These are phyloP conservation scores for Hystrix cristata DNA, from an alignment of 2,113 vertebrate species.

Conservation along the genomic window DNA sequence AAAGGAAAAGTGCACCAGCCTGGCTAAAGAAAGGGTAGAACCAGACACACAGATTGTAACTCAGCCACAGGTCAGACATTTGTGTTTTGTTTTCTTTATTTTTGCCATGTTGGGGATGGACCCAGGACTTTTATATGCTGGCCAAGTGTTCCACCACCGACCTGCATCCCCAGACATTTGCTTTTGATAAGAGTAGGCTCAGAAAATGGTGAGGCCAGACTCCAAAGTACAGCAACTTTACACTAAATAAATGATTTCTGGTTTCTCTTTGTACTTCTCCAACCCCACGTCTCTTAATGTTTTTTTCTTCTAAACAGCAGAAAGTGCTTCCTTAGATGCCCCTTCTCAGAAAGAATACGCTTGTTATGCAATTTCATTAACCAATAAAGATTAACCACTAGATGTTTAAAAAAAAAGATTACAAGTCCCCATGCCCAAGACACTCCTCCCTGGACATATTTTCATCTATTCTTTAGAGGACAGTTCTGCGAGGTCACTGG, in stretches of 20 bases:
- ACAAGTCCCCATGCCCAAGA: neutral
- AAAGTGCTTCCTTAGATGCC: neutral
- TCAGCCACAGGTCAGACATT: no score
- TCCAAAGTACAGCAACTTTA: neutral
- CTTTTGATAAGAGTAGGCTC: neutral
- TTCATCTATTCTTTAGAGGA: neutral
- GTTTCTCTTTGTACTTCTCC: neutral
- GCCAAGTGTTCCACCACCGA: neutral
- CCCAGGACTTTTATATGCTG: neutral
- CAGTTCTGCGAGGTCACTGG: neutral
- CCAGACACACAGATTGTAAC: neutral
- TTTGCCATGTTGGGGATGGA: neutral
- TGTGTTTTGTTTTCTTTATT: neutral
- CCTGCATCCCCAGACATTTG: neutral
- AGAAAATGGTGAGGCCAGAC: neutral
- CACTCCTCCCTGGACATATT: neutral
- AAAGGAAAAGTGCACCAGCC: accelerated
- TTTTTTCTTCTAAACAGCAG: neutral
- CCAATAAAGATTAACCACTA: neutral
- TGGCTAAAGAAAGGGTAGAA: neutral
- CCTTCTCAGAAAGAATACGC: neutral
- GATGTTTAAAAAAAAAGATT: neutral
- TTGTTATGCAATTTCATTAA: neutral
- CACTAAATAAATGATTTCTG: neutral
- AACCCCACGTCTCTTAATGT: neutral